Percentiles rank a stretch among this genome's conserved stretches.
These are phyloP conservation scores for Podarcis lilfordi DNA, from an alignment of 2,797 vertebrate genomes.

Conservation along the genomic window DNA sequence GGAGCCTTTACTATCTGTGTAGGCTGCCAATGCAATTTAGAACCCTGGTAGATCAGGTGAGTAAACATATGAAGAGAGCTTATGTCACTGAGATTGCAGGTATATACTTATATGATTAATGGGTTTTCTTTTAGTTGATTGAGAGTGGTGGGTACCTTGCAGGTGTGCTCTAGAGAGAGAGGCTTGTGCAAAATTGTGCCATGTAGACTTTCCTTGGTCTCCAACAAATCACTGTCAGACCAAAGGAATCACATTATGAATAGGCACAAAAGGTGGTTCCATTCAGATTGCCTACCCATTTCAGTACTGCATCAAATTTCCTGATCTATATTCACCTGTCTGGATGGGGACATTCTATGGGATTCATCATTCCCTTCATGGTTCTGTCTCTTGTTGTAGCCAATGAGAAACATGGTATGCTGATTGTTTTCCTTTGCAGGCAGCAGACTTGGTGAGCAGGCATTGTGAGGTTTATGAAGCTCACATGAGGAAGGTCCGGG, in stretches of 20 bases:
- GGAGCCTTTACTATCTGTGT: neutral
- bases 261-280: neutral
- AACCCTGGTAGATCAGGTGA: neutral
- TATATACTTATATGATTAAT: neutral
- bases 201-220: neutral
- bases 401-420: neutral
- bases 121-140: neutral
- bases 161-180: neutral
- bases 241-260: neutral
- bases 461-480: constrained; percentile 83
- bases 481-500: constrained; percentile 83
- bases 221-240: neutral
- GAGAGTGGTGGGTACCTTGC: neutral
- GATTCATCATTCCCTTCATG: neutral
- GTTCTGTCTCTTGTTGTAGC: neutral
- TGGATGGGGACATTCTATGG: neutral
- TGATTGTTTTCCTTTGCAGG: constrained; percentile 75
- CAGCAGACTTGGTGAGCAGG: constrained; percentile 88
- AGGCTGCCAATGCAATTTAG: neutral
- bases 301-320: neutral
- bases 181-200: neutral
- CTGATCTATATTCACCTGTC: neutral
- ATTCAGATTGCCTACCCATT: neutral
- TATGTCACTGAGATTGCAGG: neutral
- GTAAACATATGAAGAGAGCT: too few species aligned